A percentile compares a stretch with the other conserved stretches of the same genome.
Evolutionary conservation across 2,113 vertebrate species (phyloP).

Genomic region (Benthochromis sp.): DNA sequence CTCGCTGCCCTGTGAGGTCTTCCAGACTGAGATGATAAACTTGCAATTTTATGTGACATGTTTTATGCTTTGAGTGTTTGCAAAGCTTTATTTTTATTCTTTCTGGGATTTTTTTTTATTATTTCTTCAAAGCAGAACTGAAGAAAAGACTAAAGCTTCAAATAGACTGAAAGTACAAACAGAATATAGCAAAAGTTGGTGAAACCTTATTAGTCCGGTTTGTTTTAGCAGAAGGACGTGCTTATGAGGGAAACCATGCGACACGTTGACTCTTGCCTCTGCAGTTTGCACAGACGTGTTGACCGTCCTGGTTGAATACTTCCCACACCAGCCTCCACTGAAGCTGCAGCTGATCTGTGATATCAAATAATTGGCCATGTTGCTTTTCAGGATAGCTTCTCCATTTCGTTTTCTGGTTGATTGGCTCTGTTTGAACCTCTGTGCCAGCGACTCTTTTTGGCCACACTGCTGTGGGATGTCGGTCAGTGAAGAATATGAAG

Average conservation of each 20-base stretch:
- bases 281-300: constrained; percentile 1
- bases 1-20: background rate
- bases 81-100: background rate
- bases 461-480: constrained; percentile 15
- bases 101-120: fast-evolving
- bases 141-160: background rate
- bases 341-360: constrained; percentile 15
- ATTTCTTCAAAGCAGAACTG: background rate
- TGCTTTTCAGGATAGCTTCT: constrained; percentile 34
- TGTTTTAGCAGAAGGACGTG: background rate
- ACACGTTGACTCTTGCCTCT: background rate
- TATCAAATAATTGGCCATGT: constrained; percentile 43
- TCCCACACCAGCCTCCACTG: background rate
- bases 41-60: background rate
- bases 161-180: background rate
- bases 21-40: background rate
- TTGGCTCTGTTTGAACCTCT: constrained; percentile 36
- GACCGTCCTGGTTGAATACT: constrained; percentile 24
- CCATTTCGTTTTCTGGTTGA: constrained; percentile 44
- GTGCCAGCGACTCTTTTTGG: constrained; percentile 11
- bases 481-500: constrained; percentile 3
- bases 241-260: background rate
- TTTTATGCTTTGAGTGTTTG: background rate
- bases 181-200: background rate
- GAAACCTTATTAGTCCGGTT: background rate